phyloP scores from a whole-genome alignment of 2,797 vertebrate species.

The Sebastes hubbsi region DNA sequence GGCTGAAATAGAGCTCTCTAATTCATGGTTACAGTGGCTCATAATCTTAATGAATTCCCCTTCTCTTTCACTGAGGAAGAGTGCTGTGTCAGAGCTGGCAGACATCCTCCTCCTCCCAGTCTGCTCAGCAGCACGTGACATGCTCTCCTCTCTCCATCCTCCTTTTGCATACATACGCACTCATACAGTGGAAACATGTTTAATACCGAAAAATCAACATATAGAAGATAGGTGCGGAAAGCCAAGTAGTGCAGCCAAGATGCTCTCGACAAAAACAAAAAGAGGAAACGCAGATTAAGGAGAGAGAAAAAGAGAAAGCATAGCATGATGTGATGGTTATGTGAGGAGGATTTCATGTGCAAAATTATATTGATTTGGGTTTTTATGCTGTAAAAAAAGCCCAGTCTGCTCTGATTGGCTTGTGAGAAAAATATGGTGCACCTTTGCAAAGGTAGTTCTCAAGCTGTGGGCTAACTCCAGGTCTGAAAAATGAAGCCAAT shows the following conservation, averaged over 20 bases:
- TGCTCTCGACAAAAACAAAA: background rate
- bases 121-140: constrained; percentile 26
- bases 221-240: background rate
- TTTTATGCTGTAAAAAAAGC: background rate
- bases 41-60: constrained; percentile 35
- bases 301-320: background rate
- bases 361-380: background rate
- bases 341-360: background rate
- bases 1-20: constrained; percentile 23
- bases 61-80: constrained; percentile 40
- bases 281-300: background rate
- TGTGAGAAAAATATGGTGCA: too few species aligned
- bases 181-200: background rate
- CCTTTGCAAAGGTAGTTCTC: too few species aligned
- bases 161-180: constrained; percentile 6
- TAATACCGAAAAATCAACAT: constrained; percentile 24
- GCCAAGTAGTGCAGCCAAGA: constrained; percentile 12
- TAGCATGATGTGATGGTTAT: background rate
- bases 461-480: too few species aligned
- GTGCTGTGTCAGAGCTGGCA: constrained; percentile 72
- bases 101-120: constrained; percentile 50
- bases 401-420: too few species aligned
- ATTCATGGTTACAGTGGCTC: constrained; percentile 13
- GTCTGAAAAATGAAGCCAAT: too few species aligned
- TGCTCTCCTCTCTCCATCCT: constrained; percentile 11